A percentile compares a stretch with the other conserved stretches of the same genome.
These are phyloP conservation scores for Megastigmus dorsalis DNA, from an alignment of 2,888 invertebrate species.

Conservation along the genomic window DNA sequence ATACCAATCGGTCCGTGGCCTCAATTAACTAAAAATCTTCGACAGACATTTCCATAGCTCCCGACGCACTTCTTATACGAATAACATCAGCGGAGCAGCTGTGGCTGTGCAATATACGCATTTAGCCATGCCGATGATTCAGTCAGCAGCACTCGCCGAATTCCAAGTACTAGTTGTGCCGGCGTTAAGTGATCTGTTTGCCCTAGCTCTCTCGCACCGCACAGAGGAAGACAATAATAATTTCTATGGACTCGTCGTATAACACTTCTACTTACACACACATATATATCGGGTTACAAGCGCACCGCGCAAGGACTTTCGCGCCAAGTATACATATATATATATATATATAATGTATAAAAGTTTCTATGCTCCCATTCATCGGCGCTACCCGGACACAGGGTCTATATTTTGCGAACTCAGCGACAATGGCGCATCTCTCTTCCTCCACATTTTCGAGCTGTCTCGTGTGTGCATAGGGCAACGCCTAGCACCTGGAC, in stretches of 20 bases:
- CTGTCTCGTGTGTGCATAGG: not conserved
- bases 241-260: too few species aligned
- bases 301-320: too few species aligned
- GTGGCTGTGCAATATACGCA: not conserved
- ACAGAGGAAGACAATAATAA: too few species aligned
- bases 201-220: not conserved
- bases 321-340: too few species aligned
- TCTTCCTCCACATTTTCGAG: too few species aligned
- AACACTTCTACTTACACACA: too few species aligned
- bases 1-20: not conserved
- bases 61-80: too few species aligned
- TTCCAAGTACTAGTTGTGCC: not conserved
- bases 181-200: slow-evolving; percentile 28
- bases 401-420: not conserved
- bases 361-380: too few species aligned
- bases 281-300: too few species aligned
- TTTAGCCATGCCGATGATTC: slow-evolving; percentile 13
- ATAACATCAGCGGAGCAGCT: too few species aligned
- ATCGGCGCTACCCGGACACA: too few species aligned
- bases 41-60: slow-evolving; percentile 1
- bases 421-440: slow-evolving; percentile 23
- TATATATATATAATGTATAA: too few species aligned
- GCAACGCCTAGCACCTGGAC: slow-evolving; percentile 23
- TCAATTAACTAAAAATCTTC: not conserved
- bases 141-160: not conserved